Percentiles rank a stretch among this genome's conserved stretches.
Conservation (phyloP, 2,888 invertebrate species). For the Drosophila ustulata region DNA sequence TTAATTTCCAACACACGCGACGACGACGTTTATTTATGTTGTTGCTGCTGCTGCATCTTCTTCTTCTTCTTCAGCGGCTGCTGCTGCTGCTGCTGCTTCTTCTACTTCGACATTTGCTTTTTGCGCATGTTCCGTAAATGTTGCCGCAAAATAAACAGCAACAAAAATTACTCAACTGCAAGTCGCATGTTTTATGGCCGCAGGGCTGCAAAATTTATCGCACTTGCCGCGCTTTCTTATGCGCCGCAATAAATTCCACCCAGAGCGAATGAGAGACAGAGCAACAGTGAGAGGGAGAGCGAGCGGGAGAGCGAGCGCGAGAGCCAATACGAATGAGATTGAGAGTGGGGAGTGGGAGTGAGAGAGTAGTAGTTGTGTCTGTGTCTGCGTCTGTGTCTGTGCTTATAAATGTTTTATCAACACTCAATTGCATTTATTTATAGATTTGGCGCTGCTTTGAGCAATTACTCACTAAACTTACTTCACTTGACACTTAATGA, state of each 20-base stretch:
- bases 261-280: slow-evolving; percentile 13
- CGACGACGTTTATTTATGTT: slow-evolving; percentile 47
- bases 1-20: slow-evolving; percentile 73
- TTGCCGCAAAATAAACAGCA: slow-evolving; percentile 56
- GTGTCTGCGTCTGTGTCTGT: not conserved
- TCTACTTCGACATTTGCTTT: slow-evolving; percentile 36
- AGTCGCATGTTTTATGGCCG: slow-evolving; percentile 78
- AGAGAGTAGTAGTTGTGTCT: not conserved
- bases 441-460: slow-evolving; percentile 24
- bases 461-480: slow-evolving; percentile 29
- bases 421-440: slow-evolving; percentile 47
- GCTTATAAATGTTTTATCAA: slow-evolving; percentile 39
- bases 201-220: slow-evolving; percentile 81
- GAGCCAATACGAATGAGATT: slow-evolving; percentile 4
- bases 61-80: slow-evolving; percentile 28
- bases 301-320: slow-evolving; percentile 10
- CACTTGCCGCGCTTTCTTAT: slow-evolving; percentile 69
- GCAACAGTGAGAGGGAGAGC: slow-evolving; percentile 1
- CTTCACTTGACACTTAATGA: slow-evolving; percentile 52
- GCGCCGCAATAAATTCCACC: slow-evolving; percentile 57
- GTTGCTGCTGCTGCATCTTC: slow-evolving; percentile 23
- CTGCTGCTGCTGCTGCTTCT: slow-evolving; percentile 18
- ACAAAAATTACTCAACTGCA: slow-evolving; percentile 72
- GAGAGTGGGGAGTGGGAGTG: slow-evolving; percentile 7
- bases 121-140: slow-evolving; percentile 74